These are phyloP conservation scores for Murina feae DNA, from an alignment of 2,113 vertebrate genomes.

Conservation along the genomic window DNA sequence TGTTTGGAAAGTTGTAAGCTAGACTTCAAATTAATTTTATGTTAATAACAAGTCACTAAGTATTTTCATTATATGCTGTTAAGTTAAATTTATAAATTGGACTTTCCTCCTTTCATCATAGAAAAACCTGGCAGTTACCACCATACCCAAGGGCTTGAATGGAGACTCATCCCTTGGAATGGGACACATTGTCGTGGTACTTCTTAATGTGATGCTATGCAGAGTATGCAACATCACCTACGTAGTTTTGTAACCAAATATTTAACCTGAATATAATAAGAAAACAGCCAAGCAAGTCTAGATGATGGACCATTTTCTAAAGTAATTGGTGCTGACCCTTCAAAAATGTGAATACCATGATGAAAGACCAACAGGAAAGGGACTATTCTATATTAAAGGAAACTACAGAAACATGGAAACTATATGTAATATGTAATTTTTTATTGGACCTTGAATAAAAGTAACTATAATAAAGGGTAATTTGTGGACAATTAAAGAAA, in stretches of 20 bases:
- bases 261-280: neutral
- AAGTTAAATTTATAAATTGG: constrained; percentile 40
- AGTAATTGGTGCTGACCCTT: neutral
- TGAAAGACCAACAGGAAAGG: neutral
- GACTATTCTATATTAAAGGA: neutral
- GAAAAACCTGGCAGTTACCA: neutral
- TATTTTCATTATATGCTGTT: neutral
- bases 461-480: neutral
- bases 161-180: neutral
- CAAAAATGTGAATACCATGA: neutral
- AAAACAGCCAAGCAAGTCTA: neutral
- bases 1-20: neutral
- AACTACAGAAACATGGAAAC: neutral
- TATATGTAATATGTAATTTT: neutral
- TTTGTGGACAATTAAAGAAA: neutral
- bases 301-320: neutral
- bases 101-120: neutral
- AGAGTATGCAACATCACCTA: neutral
- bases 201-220: neutral
- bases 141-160: neutral
- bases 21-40: neutral
- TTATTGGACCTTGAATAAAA: neutral
- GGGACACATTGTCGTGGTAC: neutral
- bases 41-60: neutral
- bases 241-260: neutral